Evolutionary conservation across 64 coral and sea anemone species (phyloP), one percentile per base, ranked within the genome.

Genomic region (Montipora cactus): DNA sequence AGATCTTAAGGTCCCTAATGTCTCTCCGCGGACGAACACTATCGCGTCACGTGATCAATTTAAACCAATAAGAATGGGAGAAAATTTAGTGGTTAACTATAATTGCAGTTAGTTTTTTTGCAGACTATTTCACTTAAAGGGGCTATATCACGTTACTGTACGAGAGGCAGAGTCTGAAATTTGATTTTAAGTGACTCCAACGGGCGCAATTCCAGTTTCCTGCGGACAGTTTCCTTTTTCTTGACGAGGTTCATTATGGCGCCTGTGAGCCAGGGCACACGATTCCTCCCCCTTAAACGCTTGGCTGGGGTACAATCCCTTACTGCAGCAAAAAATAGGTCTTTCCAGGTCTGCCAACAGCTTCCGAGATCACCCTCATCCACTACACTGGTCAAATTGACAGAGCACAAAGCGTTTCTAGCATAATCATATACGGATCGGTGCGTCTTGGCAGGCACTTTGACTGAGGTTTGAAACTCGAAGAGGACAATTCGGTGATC

Each of bases 241-340:
- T 81, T 89, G 57, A 93, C 88, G 14, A 87, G 48, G 78, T 87
- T 93, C 55, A 93, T 57, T 75, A 93, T 93, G 51, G 91, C 81
- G 47, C 91, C 83, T 22, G 70, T 93, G 47, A 93, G 50, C 91
- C 91, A 93, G 49, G 83, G 91, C 53, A 84, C 81, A 48, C 71
- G 91, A 86, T 92, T 92, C 59, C 83, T 69, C 59, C 91, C 91
- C 77, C 70, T 93, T 59, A 93, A 37, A 51, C 74, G 47, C 71
- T 85, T 93, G 51, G 68, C 59, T 86, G 73, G 70, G 50, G 80
- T 94, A 72, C 80, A 70, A 45, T 81, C 44, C 11, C 11, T 49
- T 25, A 94, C 87, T 12, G 85, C 59, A 79, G 85, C 84, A 72
- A 81, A 76, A 82, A 94, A 94, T 53, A 45, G 55, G 44, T 94